phyloP scores from a whole-genome alignment of 2,797 vertebrate genomes.

The Pseudochirops corinnae region DNA sequence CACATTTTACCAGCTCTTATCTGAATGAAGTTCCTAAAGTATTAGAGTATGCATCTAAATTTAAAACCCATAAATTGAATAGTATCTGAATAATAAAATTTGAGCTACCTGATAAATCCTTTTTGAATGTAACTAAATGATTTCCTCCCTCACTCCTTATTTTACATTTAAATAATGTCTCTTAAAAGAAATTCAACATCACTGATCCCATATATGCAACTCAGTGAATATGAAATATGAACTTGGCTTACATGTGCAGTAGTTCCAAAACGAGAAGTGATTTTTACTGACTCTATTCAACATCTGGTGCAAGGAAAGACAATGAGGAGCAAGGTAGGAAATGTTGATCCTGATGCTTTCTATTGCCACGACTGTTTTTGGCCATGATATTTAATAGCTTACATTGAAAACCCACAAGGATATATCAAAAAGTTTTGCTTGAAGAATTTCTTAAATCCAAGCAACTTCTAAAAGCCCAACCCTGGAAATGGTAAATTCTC shows the following conservation, averaged over 20 bases:
- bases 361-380: neutral
- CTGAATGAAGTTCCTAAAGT: neutral
- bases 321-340: neutral
- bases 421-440: neutral
- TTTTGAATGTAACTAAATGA: neutral
- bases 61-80: neutral
- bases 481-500: neutral
- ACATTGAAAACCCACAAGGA: neutral
- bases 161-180: neutral
- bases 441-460: neutral
- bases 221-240: neutral
- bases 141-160: neutral
- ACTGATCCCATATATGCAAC: neutral
- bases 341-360: neutral
- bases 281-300: neutral
- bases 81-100: neutral
- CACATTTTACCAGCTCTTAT: neutral
- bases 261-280: neutral
- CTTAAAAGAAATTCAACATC: neutral
- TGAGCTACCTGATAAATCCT: neutral
- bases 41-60: neutral
- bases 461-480: neutral
- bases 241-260: neutral
- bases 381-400: neutral
- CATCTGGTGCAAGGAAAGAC: neutral